Base-by-base conservation (phyloP, 2,113 vertebrate genomes). In the Lampris incognitus region DNA sequence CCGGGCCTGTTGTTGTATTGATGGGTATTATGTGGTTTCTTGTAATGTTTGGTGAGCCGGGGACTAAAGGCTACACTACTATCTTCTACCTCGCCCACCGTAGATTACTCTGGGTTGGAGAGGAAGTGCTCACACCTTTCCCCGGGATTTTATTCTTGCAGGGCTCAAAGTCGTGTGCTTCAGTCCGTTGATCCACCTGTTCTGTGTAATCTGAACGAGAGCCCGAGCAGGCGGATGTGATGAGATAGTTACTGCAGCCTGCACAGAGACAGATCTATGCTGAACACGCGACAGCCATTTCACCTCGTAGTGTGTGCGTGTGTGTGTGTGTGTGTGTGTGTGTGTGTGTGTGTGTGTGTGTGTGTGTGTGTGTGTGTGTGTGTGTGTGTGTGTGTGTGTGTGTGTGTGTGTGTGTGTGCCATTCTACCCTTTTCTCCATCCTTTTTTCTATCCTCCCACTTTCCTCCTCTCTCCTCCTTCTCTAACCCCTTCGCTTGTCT, bases 241-340 rank as follows among this genome's bases (percentile, higher is more conserved):
- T 81, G 44, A 75, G 63, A 79, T 87, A 85, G 88, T 91, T 85
- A 87, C 74, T 86, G 79, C 52, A 69, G 66, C 63, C 82, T 78
- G 79, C 81, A 84, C 75, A 72, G 76, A 70, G 78, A 88, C 69
- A 52, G 41, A 76, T 84, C 87, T 69, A 76, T 79, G 85, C 85
- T 74, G 84, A 87, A 66, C 74, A 73, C 69, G 54, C 42, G 4
- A 13, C 3, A 72, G 77, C 64, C 69, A 44, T 79, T 79, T 88
- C 83, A 79, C 82, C 76, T 65, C 24, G 49, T 24, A 37, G 46
- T 49, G 42, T 13, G 41, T 44, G 40, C 3, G 59, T 6, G 1
- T 6, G 54, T n/a, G 54, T 6, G 54, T n/a, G 13, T 6, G 10
- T n/a, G 54, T 24, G 54, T n/a, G 11, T n/a, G 41, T 44, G 40